Evolutionary conservation across 2,797 vertebrate genomes (phyloP), one percentile per base, ranked within the genome.

Genomic region (Crenuchus spilurus): DNA sequence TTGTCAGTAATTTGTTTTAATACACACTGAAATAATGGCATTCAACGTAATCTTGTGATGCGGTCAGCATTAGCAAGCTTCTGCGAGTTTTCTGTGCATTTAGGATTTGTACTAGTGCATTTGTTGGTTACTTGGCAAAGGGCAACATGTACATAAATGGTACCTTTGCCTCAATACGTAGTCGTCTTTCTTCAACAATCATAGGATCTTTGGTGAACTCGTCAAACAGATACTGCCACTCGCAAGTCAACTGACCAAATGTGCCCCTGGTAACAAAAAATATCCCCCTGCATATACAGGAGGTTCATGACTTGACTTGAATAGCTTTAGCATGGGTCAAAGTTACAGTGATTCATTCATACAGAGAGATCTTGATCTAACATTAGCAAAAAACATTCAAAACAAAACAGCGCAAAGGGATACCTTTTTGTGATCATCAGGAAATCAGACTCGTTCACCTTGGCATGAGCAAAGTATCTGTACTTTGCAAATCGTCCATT

Each of bases 81-180:
- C n/a, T n/a, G n/a, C n/a, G n/a, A n/a, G n/a, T n/a, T n/a, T n/a
- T n/a, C n/a, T n/a, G n/a, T n/a, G n/a, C n/a, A n/a, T n/a, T n/a
- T n/a, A n/a, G n/a, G n/a, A n/a, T n/a, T n/a, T n/a, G n/a, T n/a
- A n/a, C 24, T 14, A 24, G 7, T 8, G 33, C 7, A 3, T n/a
- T 33, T 18, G 18, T 1, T 6, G 54, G n/a, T n/a, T n/a, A n/a
- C 22, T 37, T 16, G 4, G 6, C 3, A 24, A 55, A 20, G 10
- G 8, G 11, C 2, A 20, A 11, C 3, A n/a, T 30, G 7, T 6
- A 33, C 6, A 16, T n/a, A 18, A 1, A n/a, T 67, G n/a, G 39
- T 90, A 98, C 97, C 94, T 98, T 99, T 65, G 97, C 97, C 86
- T 99, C 97, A 41, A 99, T 99, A 63, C 96, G 95, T 37, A 99